Percentiles rank a stretch among this genome's conserved stretches.
phyloP scores from a whole-genome alignment of 2,113 vertebrate species.

The Promerops cafer region DNA sequence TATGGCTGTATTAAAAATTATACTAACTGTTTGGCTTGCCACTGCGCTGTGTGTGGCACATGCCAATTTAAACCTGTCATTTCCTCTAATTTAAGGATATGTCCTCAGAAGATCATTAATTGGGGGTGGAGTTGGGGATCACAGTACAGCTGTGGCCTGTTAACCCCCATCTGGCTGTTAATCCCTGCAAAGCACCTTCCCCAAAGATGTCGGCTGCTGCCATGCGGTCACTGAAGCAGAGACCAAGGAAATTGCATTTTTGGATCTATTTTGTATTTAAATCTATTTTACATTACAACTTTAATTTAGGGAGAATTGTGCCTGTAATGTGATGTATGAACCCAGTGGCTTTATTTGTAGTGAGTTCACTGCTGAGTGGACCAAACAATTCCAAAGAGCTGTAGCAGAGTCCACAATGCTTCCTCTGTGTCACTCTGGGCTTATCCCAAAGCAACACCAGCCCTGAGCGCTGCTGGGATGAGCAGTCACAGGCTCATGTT shows the following conservation, averaged over 20 bases:
- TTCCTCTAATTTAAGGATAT: conserved; percentile 49
- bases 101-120: conserved; percentile 50
- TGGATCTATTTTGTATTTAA: background rate
- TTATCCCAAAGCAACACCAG: background rate
- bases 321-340: background rate
- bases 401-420: background rate
- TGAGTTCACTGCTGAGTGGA: background rate
- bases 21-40: conserved; percentile 34
- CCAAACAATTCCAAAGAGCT: background rate
- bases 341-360: background rate
- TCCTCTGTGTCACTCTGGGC: background rate
- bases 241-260: background rate
- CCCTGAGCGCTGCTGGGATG: background rate
- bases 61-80: conserved; percentile 53
- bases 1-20: conserved; percentile 36
- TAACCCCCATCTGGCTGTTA: conserved; percentile 13
- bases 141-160: conserved; percentile 23
- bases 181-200: conserved; percentile 2
- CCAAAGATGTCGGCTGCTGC: background rate
- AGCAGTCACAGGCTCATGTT: background rate
- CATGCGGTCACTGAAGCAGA: background rate
- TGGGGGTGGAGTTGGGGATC: background rate
- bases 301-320: background rate
- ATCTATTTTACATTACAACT: background rate
- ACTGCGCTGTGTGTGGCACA: conserved; percentile 38